These are phyloP conservation scores for Dolomedes plantarius DNA, from an alignment of 2,888 invertebrate species.

Conservation along the genomic window DNA sequence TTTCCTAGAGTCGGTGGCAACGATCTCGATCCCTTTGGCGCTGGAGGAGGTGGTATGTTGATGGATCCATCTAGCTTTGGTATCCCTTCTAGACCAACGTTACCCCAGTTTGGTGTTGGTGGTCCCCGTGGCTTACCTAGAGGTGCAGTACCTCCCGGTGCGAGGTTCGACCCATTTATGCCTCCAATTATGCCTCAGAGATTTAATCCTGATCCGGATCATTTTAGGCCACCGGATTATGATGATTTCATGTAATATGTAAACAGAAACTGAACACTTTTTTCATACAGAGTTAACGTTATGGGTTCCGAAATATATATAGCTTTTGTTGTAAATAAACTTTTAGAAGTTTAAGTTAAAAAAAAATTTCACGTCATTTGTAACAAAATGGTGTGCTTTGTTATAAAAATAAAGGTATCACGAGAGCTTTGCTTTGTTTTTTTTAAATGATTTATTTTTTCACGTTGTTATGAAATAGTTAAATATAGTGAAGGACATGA, in stretches of 20 bases:
- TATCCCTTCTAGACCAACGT: neutral
- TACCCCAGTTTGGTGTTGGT: slow-evolving; percentile 17
- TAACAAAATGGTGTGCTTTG: no score
- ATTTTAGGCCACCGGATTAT: slow-evolving; percentile 40
- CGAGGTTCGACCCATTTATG: slow-evolving; percentile 56
- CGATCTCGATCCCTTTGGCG: slow-evolving; percentile 47
- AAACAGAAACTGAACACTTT: no score
- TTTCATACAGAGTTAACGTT: no score
- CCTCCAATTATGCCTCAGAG: slow-evolving; percentile 24
- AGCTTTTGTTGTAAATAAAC: no score
- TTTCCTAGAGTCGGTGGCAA: slow-evolving; percentile 31
- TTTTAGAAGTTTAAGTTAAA: no score
- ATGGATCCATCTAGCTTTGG: slow-evolving; percentile 31
- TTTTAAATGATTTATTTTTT: no score
- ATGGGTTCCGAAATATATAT: no score
- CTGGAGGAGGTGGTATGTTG: slow-evolving; percentile 40
- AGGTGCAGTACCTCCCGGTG: slow-evolving; percentile 62
- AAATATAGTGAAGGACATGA: no score
- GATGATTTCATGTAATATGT: slow-evolving; percentile 27
- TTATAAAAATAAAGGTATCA: no score
- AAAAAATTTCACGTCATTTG: no score
- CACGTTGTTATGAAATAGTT: no score
- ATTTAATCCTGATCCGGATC: slow-evolving; percentile 42
- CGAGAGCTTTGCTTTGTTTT: no score
- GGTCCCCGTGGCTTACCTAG: slow-evolving; percentile 24